phyloP scores from a whole-genome alignment of 2,888 invertebrate genomes.

The Phania funesta region DNA sequence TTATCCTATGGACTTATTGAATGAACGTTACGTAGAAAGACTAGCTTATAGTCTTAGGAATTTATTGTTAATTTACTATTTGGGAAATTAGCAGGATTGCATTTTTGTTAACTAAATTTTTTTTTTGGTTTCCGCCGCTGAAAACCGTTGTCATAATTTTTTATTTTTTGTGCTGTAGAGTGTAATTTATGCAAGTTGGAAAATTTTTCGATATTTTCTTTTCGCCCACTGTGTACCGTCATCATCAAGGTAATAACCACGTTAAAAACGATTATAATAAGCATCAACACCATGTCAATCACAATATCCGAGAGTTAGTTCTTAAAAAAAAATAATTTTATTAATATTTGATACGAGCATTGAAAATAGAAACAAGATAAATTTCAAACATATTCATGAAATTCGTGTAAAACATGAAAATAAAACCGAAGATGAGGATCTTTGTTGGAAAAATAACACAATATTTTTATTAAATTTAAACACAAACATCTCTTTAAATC shows the following conservation, averaged over 20 bases:
- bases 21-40: too few species aligned
- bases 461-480: slow-evolving; percentile 17
- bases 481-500: slow-evolving; percentile 19
- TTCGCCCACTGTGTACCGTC: too few species aligned
- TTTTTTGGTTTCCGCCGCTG: too few species aligned
- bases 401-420: slow-evolving; percentile 7
- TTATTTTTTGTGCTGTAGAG: too few species aligned
- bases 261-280: slow-evolving; percentile 42
- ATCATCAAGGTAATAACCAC: neutral
- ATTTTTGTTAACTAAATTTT: too few species aligned
- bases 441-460: slow-evolving; percentile 1
- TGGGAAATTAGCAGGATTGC: too few species aligned
- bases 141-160: too few species aligned
- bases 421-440: neutral
- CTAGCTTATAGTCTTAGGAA: too few species aligned
- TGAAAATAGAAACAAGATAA: slow-evolving; percentile 8
- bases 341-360: slow-evolving; percentile 21
- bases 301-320: slow-evolving; percentile 61
- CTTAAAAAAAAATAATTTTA: slow-evolving; percentile 10
- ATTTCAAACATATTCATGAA: neutral
- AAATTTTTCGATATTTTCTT: too few species aligned
- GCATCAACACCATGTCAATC: slow-evolving; percentile 67
- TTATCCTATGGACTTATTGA: too few species aligned
- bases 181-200: too few species aligned
- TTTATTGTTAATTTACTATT: too few species aligned